Base-by-base conservation (phyloP, 1,140 invertebrate species). In the Proales similis region DNA sequence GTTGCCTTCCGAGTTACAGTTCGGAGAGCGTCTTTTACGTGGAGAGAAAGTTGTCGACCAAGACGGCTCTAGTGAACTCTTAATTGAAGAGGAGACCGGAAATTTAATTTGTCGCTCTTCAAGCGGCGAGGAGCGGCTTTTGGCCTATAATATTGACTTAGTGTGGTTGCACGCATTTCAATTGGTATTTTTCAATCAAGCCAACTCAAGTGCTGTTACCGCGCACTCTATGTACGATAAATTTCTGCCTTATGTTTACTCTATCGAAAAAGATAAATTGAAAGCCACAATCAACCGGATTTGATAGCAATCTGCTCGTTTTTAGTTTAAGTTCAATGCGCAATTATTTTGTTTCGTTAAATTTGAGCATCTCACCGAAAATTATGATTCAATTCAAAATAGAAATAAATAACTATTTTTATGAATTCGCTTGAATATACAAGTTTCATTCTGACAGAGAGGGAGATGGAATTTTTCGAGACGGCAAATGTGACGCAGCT, bases 1-100 rank as follows among this genome's bases (percentile, higher is more conserved):
- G 19, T 57, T 29, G 39, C 51, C 51, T 7, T 42, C 51, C 27
- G 29, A 24, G 27, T 26, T 57, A 3, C 27, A 42, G n/a, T 30
- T 57, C 12, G 51, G 51, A 17, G 51, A 57, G 19, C 30, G 14
- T 43, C 2, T 57, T 36, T 26, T 57, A 27, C 39, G 22, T 12
- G 51, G 30, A 42, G 51, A 57, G 17, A 57, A 57, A 14, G 6
- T 57, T 9, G 51, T 57, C 11, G n/a, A 57, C 19, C 36, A 57
- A 42, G 45, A 57, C 20, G 51, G 30, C 45, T n/a, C 39, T 19
- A 42, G 45, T 27, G 51, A 57, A 26, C 9, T 57, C 2, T 20
- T 9, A 12, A 11, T 24, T 42, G 51, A 57, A 9, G 5, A 19
- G 17, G 19, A 57, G 32, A 24, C 6, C 3, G 22, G 27, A 7